A percentile compares a stretch with the other conserved stretches of the same genome.
Evolutionary conservation across 1,140 invertebrate species (phyloP).

Genomic region (Drosophila simulans): DNA sequence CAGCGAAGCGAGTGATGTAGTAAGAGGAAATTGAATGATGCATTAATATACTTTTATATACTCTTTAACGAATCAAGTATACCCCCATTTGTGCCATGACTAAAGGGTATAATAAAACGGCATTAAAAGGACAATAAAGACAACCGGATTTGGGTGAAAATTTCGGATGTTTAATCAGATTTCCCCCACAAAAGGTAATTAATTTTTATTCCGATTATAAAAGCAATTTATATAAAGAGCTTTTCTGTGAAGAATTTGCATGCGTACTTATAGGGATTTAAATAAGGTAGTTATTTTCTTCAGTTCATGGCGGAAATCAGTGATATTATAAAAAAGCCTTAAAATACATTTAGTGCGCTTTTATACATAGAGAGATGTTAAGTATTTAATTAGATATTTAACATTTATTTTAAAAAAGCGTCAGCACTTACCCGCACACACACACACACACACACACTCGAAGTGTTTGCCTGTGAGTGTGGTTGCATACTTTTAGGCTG

Average conservation of each 20-base stretch:
- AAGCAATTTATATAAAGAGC: constrained; percentile 1
- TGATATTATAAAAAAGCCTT: no score
- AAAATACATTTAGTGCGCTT: no score
- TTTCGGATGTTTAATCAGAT: neutral
- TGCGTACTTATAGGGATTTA: neutral
- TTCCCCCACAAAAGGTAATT: constrained; percentile 18
- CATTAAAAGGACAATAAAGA: constrained; percentile 13
- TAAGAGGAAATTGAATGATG: no score
- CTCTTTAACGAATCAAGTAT: no score
- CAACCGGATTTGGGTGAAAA: neutral
- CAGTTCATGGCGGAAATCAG: no score
- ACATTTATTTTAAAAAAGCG: neutral
- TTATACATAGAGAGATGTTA: no score
- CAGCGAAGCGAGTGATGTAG: no score
- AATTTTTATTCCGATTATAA: constrained; percentile 13
- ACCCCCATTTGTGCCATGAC: no score
- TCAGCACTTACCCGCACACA: constrained; percentile 10
- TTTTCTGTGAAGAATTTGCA: neutral
- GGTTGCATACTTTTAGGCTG: constrained; percentile 58
- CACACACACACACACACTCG: neutral
- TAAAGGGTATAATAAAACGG: no score
- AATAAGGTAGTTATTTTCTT: neutral
- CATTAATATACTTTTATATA: no score
- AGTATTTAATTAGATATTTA: no score
- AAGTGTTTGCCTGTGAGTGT: constrained; percentile 30